Base-by-base conservation (phyloP, 2,888 invertebrate species). In the Cremastinae sp. region DNA sequence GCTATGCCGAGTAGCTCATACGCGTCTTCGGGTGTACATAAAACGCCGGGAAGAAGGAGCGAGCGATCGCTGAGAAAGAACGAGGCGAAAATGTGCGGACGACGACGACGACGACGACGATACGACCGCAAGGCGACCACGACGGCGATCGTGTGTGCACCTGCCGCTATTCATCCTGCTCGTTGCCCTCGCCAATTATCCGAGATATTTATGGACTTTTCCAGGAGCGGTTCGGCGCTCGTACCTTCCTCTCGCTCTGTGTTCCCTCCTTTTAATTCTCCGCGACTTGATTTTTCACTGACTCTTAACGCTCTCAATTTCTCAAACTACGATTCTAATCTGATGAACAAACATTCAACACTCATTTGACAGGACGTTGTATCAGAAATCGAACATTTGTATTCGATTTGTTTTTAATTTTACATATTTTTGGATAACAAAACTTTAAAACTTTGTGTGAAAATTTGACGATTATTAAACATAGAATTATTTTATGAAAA, bases 191-290 rank as follows among this genome's bases (percentile, higher is more conserved):
- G 78, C 80, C 81, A 82, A 83, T 83, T 83, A 82, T 76, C 73
- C 71, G 47, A 51, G 78, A 81, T 80, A 82, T 83, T 83, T 83
- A 83, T 82, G 80, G 80, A 81, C 79, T 83, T 83, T 84, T 83
- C 81, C 76, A 75, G 73, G 78, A 79, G 79, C 79, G 74, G 58
- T 73, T 70, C 71, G 56, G 49, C 59, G 38, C 20, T 41, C 49
- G 28, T 59, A 58, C 54, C 41, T 16, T 28, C 18, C 45, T 20
- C 8, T 59, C 53, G 22, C 45, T 49, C 20, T 22, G 16, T 53
- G 9, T 8, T 28, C 5, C 0, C 20, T 20, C 43, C 1, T 28
- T 28, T 28, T 28, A 28, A 28, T 28, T 28, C 28, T 28, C 28
- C 28, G 28, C 5, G 28, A 28, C 28, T 28, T 5, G 28, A 28